Conservation (phyloP, 1,140 invertebrate genomes). For the Littorina saxatilis region DNA sequence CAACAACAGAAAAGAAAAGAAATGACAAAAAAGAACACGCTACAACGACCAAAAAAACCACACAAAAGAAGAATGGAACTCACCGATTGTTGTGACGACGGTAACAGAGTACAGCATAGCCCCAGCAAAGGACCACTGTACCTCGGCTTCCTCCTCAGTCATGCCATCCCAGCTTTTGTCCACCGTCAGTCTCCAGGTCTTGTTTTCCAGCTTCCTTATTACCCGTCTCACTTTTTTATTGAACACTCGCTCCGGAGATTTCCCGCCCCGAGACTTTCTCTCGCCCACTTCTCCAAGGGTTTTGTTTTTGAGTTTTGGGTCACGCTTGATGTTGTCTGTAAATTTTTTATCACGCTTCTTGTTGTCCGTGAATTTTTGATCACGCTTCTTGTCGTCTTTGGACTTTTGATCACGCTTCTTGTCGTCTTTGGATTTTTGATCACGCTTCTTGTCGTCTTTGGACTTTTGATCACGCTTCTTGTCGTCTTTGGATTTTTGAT, state of each 20-base stretch:
- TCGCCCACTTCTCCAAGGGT: neutral
- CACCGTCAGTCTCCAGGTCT: conserved; percentile 81
- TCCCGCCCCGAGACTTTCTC: conserved; percentile 15
- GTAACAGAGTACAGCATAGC: conserved; percentile 89
- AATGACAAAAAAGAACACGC: no score
- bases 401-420: neutral
- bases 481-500: no score
- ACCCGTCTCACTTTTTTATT: conserved; percentile 33
- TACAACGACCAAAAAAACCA: no score
- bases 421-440: no score
- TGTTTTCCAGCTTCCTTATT: conserved; percentile 78
- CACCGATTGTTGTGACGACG: conserved; percentile 91
- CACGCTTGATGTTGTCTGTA: neutral
- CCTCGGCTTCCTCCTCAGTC: conserved; percentile 78
- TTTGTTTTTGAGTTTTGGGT: neutral
- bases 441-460: no score
- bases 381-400: neutral
- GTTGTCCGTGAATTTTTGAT: neutral
- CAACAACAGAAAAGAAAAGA: no score
- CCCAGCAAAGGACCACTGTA: conserved; percentile 86
- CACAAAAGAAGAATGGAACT: no score
- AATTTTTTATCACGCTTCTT: no score
- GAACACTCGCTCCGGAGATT: conserved; percentile 24
- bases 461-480: no score
- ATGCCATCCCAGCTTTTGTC: conserved; percentile 78